Evolutionary conservation across 2,888 invertebrate genomes (phyloP), one percentile per base, ranked within the genome.

Genomic region (Leptinotarsa juncta): DNA sequence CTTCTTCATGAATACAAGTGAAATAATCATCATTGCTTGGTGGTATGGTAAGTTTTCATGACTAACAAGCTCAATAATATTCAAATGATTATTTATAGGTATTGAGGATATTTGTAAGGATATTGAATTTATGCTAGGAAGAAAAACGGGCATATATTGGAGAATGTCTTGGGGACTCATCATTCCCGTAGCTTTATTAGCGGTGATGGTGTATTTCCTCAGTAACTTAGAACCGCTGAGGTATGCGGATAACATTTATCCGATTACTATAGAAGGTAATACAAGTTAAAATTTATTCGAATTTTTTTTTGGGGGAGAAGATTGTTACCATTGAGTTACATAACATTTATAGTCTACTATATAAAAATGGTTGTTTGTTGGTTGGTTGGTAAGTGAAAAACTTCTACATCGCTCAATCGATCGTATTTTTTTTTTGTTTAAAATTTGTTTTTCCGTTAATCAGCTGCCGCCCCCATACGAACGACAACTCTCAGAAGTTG

Each of bases 71-170:
- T 32, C 18, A 16, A 48, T 42, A 26, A 26, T 12, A 68, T 10
- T 26, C 32, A n/a, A n/a, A 2, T 7, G 2, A 62, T 62, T 5
- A n/a, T 15, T 83, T 84, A 57, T 76, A 91, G 92, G 93, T n/a
- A 86, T 93, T 60, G 90, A 91, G 78, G 92, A 93, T 73, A 88
- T 94, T 72, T 91, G 93, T 81, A 89, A 90, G 69, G 96, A 96
- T 83, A 89, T 95, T 23, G 94, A 96, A 85, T 96, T 93, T 85
- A 96, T 96, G 96, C 86, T 94, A 81, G 91, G 92, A 26, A 89
- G 89, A 42, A 91, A 91, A 85, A 90, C 93, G 0, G 90, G 92
- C 86, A 81, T 91, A 53, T 96, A 95, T 85, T 96, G 95, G 95
- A 90, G 95, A 76, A 80, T 93, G 62, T 95, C 94, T 80, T 96